Conservation (phyloP, 2,888 invertebrate genomes). For the Harmothoe impar region DNA sequence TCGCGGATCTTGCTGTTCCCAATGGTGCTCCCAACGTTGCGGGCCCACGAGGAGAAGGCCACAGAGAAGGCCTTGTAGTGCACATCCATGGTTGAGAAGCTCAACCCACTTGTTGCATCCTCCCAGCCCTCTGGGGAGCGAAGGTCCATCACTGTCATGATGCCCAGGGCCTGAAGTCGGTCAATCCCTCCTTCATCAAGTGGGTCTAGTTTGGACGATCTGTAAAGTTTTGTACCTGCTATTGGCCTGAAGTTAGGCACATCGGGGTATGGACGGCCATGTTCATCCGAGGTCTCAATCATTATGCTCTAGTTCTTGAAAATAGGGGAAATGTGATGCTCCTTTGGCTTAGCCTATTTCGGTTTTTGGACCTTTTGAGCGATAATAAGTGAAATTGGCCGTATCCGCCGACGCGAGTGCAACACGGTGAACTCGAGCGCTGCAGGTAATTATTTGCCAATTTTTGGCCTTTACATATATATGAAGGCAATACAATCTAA, state of each 20-base stretch:
- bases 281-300: background rate
- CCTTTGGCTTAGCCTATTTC: too few relatives aligned
- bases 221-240: slow-evolving; percentile 8
- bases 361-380: too few relatives aligned
- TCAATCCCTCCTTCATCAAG: background rate
- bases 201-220: background rate
- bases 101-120: background rate
- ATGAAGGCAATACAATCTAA: too few relatives aligned
- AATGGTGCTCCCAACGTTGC: background rate
- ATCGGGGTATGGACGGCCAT: background rate
- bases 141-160: slow-evolving; percentile 22
- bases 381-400: too few relatives aligned
- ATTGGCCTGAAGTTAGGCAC: slow-evolving; percentile 29
- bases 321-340: background rate
- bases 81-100: background rate
- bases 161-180: background rate
- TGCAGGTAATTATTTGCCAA: too few relatives aligned
- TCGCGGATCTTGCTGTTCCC: background rate
- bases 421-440: too few relatives aligned
- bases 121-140: slow-evolving; percentile 19
- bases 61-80: slow-evolving; percentile 30
- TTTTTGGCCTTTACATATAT: too few relatives aligned
- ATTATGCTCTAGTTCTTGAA: background rate
- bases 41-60: background rate
- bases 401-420: too few relatives aligned